Conservation (phyloP, 2,888 invertebrate genomes). For the Anodontia alba region DNA sequence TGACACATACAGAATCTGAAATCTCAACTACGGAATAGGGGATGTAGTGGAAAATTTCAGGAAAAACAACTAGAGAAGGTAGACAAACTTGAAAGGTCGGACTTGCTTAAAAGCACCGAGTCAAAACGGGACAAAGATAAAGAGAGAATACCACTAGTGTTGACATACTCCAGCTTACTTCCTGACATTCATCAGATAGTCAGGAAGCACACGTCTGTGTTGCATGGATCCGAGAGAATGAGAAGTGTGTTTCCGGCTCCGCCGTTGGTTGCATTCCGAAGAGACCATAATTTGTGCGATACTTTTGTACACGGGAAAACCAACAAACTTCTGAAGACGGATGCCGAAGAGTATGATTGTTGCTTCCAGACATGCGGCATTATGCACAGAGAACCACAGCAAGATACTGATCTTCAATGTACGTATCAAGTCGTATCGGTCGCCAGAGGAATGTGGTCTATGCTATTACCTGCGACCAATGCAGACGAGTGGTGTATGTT, state of each 20-base stretch:
- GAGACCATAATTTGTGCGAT: not conserved
- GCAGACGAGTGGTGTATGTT: not conserved
- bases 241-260: too few species aligned
- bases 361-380: not conserved
- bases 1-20: conserved; percentile 3
- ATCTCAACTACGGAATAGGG: conserved; percentile 1
- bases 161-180: not conserved
- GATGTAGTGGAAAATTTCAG: not conserved
- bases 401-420: not conserved
- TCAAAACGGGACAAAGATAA: not conserved
- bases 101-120: too few species aligned
- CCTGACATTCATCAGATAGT: not conserved
- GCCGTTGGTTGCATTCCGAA: not conserved
- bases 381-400: not conserved
- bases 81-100: not conserved
- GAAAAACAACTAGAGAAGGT: conserved; percentile 16
- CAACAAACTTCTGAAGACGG: too few species aligned
- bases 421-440: not conserved
- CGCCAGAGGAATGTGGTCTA: not conserved
- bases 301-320: too few species aligned
- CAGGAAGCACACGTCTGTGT: not conserved
- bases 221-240: not conserved
- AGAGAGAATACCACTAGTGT: not conserved
- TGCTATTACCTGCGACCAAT: not conserved
- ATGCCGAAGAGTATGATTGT: not conserved